These are phyloP conservation scores for Paratrypauchen microcephalus DNA, from an alignment of 2,797 vertebrate species.

Conservation along the genomic window DNA sequence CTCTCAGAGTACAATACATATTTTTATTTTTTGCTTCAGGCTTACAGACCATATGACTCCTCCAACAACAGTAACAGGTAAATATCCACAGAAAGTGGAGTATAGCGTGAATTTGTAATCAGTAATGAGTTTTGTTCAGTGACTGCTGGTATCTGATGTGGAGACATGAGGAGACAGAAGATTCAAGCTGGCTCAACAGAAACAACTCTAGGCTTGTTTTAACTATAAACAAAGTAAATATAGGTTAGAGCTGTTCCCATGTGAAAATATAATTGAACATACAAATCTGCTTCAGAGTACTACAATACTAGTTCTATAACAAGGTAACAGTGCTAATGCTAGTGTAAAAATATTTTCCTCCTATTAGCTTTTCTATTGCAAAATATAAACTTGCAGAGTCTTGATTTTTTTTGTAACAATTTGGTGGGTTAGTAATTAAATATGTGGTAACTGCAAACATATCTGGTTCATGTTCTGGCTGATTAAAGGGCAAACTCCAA, in stretches of 20 bases:
- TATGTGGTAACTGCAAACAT: too few relatives aligned
- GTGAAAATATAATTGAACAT: background rate
- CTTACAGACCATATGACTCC: background rate
- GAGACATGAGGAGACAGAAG: conserved; percentile 10
- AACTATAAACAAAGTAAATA: conserved; percentile 43
- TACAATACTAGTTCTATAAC: too few relatives aligned
- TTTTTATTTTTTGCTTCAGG: background rate
- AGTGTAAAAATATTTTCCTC: too few relatives aligned
- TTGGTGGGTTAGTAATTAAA: too few relatives aligned
- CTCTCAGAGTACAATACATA: background rate
- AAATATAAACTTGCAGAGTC: background rate
- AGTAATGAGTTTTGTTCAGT: background rate
- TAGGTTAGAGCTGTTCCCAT: background rate
- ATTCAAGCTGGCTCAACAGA: conserved; percentile 24
- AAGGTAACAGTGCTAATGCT: too few relatives aligned
- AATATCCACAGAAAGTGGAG: background rate
- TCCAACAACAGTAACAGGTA: background rate
- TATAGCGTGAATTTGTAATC: background rate
- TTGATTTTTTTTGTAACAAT: too few relatives aligned
- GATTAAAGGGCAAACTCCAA: too few relatives aligned
- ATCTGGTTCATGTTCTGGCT: too few relatives aligned
- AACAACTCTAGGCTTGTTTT: conserved; percentile 37
- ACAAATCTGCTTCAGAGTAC: background rate
- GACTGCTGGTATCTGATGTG: conserved; percentile 20
- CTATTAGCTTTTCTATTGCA: background rate